Evolutionary conservation across 2,113 vertebrate genomes (phyloP).

Genomic region (Phodopus roborovskii): DNA sequence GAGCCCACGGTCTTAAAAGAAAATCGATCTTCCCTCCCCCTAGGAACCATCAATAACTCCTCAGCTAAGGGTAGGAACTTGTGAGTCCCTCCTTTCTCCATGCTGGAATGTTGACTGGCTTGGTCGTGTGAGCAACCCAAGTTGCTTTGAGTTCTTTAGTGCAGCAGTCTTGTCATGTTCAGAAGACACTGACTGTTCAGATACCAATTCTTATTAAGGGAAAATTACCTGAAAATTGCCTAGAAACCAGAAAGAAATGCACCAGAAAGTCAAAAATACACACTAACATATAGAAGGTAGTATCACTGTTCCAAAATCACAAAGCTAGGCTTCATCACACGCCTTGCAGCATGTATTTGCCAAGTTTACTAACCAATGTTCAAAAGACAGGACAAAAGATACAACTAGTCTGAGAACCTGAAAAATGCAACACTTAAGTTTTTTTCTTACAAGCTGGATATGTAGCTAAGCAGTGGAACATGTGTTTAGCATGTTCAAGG

Average conservation of each 20-base stretch:
- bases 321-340: neutral
- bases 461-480: neutral
- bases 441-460: neutral
- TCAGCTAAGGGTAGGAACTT: neutral
- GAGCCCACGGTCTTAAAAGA: neutral
- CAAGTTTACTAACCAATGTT: neutral
- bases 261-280: neutral
- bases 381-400: neutral
- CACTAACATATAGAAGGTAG: neutral
- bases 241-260: neutral
- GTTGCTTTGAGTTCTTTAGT: neutral
- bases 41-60: too few relatives aligned
- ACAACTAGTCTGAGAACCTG: neutral
- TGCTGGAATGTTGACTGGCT: neutral
- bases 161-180: neutral
- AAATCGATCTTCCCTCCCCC: neutral
- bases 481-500: neutral
- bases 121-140: neutral
- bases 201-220: neutral
- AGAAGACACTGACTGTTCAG: neutral
- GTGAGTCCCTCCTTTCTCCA: neutral
- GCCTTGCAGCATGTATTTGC: neutral
- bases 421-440: neutral
- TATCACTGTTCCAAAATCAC: neutral
- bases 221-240: slow-evolving; percentile 16